These are phyloP conservation scores for Epinotia demarniana DNA, from an alignment of 2,888 invertebrate species.

Conservation along the genomic window DNA sequence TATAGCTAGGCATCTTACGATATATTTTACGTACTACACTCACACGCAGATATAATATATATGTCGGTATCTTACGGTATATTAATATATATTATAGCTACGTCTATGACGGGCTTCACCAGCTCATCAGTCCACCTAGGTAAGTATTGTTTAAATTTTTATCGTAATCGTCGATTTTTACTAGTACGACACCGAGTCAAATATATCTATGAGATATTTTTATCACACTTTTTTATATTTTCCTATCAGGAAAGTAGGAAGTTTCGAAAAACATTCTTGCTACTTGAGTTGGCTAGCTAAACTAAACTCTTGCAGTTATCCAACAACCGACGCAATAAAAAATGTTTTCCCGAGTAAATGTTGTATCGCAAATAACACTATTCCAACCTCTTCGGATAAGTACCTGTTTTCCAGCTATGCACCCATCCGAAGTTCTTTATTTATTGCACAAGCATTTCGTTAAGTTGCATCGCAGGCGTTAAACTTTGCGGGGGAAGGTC, in stretches of 20 bases:
- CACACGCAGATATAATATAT: too few species aligned
- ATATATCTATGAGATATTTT: background rate
- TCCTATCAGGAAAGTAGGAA: slow-evolving; percentile 14
- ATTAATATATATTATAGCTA: too few species aligned
- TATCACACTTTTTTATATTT: slow-evolving; percentile 17
- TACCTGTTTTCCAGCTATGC: slow-evolving; percentile 41
- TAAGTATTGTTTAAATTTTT: too few species aligned
- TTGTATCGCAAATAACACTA: slow-evolving; percentile 35
- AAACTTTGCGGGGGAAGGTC: slow-evolving; percentile 42
- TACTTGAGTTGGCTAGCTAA: slow-evolving; percentile 11
- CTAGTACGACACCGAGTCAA: too few species aligned
- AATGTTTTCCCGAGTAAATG: slow-evolving; percentile 18
- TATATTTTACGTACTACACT: too few species aligned
- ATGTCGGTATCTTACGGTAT: too few species aligned
- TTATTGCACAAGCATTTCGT: slow-evolving; percentile 38
- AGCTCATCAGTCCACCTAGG: too few species aligned
- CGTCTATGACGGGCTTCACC: too few species aligned
- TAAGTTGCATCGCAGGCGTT: slow-evolving; percentile 35
- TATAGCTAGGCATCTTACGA: too few species aligned
- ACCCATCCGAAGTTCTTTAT: slow-evolving; percentile 37
- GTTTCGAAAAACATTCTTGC: background rate
- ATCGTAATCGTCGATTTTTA: too few species aligned
- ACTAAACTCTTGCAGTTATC: slow-evolving; percentile 22
- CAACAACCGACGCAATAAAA: slow-evolving; percentile 18
- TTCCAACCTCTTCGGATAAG: slow-evolving; percentile 30